Base-by-base conservation (phyloP, 2,888 invertebrate species). In the Cremastinae sp. region DNA sequence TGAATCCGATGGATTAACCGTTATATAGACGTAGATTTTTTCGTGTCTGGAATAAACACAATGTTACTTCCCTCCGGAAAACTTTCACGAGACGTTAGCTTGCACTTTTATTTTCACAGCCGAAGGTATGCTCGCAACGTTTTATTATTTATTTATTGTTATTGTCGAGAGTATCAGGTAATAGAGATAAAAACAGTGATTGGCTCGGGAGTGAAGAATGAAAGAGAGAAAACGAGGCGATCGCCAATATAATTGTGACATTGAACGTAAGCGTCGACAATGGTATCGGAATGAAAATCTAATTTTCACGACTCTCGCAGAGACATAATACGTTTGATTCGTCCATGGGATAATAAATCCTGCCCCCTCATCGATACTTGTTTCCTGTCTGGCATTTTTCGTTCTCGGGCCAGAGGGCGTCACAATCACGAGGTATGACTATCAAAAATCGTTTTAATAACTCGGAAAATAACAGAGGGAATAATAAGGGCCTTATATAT, bases 81-180 rank as follows among this genome's bases (percentile, higher is more conserved):
- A 78, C 79, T 80, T 80, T 78, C 79, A 76, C 80, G 74, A 68
- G 56, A 74, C 79, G 72, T 79, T 80, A 77, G 76, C 59, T 80
- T 75, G 78, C 80, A 80, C 79, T 80, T 80, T 80, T 80, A 80
- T 79, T 78, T 79, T 80, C 78, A 79, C 78, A 80, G 54, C 47
- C 74, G 62, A 62, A 68, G 43, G 43, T 61, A 56, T 56, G 22
- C 16, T 20, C 20, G 20, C 12, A 64, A 22, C 51, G 53, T 34
- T 53, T 14, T 61, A 36, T 34, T 28, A 9, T 12, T 16, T 47
- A 18, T 34, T 1, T 16, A 20, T 69, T 7, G 18, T 36, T 58
- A 20, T 1, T 14, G 28, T 66, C 10, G 18, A 22, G 14, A 22
- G 14, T 54, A 18, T 18, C 36, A 22, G 8, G n/a, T 45, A 45